Evolutionary conservation across 2,113 vertebrate genomes (phyloP).

Genomic region (Bettongia penicillata): DNA sequence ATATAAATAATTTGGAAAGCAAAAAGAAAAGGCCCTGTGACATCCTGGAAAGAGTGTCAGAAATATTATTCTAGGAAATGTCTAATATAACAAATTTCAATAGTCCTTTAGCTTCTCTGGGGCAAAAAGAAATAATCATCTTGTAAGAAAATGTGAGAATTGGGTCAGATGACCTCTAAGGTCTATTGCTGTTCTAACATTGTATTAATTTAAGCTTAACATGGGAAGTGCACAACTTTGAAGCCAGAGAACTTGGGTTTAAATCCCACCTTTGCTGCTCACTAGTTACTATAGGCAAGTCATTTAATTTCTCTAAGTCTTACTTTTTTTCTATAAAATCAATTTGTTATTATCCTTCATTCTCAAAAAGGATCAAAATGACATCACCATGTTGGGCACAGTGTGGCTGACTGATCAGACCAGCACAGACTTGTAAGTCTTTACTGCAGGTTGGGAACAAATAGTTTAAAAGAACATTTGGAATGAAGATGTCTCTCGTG

Average conservation of each 20-base stretch:
- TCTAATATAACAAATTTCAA: background rate
- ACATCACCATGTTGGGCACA: no score
- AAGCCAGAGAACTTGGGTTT: background rate
- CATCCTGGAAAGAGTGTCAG: background rate
- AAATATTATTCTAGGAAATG: background rate
- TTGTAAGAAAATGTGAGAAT: background rate
- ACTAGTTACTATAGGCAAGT: background rate
- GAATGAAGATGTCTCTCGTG: no score
- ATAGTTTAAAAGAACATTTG: no score
- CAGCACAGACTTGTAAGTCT: no score
- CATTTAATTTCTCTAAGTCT: background rate
- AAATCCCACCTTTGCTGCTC: background rate
- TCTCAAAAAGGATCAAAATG: no score
- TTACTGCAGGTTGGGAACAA: no score
- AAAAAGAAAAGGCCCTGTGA: background rate
- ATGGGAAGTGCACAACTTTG: background rate
- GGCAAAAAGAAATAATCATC: background rate
- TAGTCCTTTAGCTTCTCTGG: background rate
- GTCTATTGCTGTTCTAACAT: background rate
- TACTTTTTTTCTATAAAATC: no score
- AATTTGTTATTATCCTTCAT: no score
- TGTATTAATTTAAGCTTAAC: background rate
- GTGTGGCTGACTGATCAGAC: no score
- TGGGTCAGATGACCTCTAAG: background rate
- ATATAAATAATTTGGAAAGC: background rate